Evolutionary conservation across 2,888 invertebrate species (phyloP).

Genomic region (Drosophila algonquin): DNA sequence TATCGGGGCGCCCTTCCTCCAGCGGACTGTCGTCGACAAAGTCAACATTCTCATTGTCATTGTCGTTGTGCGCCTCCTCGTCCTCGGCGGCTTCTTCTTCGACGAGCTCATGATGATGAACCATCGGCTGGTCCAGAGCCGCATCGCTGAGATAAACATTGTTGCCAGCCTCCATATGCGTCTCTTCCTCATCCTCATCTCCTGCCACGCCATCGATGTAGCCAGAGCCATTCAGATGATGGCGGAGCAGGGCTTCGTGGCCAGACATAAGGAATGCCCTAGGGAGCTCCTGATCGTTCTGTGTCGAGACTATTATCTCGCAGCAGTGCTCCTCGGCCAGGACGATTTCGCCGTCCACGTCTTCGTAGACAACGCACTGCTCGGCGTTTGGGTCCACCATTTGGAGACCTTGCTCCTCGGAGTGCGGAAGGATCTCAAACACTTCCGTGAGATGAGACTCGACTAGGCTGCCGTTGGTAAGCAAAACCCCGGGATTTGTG

Average conservation of each 20-base stretch:
- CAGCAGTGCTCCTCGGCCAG: slow-evolving; percentile 61
- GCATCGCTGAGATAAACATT: slow-evolving; percentile 71
- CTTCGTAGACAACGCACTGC: slow-evolving; percentile 59
- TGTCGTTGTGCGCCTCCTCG: not conserved
- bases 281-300: slow-evolving; percentile 31
- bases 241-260: slow-evolving; percentile 20
- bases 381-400: slow-evolving; percentile 19
- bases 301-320: slow-evolving; percentile 59
- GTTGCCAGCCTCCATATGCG: slow-evolving; percentile 21
- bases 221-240: slow-evolving; percentile 33
- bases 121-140: slow-evolving; percentile 48
- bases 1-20: slow-evolving; percentile 56
- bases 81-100: slow-evolving; percentile 53
- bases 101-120: slow-evolving; percentile 38
- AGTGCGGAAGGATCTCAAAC: slow-evolving; percentile 7
- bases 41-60: slow-evolving; percentile 42
- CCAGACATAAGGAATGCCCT: slow-evolving; percentile 45
- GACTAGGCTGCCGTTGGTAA: slow-evolving; percentile 42
- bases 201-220: slow-evolving; percentile 27
- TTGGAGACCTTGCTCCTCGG: slow-evolving; percentile 31
- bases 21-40: slow-evolving; percentile 51
- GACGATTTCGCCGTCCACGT: slow-evolving; percentile 47
- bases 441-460: not conserved
- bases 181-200: slow-evolving; percentile 34
- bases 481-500: slow-evolving; percentile 26